These are phyloP conservation scores for Anagyrus pseudococci DNA, from an alignment of 2,888 invertebrate genomes.

Conservation along the genomic window DNA sequence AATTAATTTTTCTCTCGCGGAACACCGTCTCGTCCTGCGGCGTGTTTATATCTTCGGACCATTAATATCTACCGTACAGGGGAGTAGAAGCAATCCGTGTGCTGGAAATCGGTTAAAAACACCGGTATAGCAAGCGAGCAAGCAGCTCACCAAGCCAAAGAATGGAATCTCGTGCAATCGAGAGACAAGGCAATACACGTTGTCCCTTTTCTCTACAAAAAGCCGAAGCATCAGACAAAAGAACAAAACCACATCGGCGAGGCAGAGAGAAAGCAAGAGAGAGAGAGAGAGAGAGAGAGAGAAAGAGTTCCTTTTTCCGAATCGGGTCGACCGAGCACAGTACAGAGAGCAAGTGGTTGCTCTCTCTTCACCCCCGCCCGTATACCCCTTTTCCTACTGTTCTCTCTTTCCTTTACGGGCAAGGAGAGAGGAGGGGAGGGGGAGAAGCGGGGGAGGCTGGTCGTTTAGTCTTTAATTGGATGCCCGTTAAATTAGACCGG, in stretches of 20 bases:
- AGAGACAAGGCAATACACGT: neutral
- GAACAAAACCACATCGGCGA: neutral
- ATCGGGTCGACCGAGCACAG: slow-evolving; percentile 12
- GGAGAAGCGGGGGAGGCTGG: neutral
- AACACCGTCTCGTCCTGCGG: too few species aligned
- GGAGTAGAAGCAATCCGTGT: neutral
- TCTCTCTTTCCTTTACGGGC: slow-evolving; percentile 27
- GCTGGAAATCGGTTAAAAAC: neutral
- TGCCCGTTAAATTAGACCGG: slow-evolving; percentile 61
- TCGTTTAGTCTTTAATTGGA: slow-evolving; percentile 59
- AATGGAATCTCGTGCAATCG: slow-evolving; percentile 3
- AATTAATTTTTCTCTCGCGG: too few species aligned
- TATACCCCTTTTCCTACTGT: neutral
- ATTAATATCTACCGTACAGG: too few species aligned
- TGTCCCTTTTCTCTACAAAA: too few species aligned
- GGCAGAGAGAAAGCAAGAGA: neutral
- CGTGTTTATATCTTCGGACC: too few species aligned
- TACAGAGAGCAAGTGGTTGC: too few species aligned
- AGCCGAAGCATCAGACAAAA: neutral
- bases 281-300: neutral
- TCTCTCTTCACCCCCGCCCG: too few species aligned
- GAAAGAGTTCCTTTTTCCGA: slow-evolving; percentile 21
- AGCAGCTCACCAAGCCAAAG: neutral
- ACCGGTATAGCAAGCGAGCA: too few species aligned
- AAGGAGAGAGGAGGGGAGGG: neutral